Evolutionary conservation across 1,140 invertebrate species (phyloP).

Genomic region (Venturia canescens): DNA sequence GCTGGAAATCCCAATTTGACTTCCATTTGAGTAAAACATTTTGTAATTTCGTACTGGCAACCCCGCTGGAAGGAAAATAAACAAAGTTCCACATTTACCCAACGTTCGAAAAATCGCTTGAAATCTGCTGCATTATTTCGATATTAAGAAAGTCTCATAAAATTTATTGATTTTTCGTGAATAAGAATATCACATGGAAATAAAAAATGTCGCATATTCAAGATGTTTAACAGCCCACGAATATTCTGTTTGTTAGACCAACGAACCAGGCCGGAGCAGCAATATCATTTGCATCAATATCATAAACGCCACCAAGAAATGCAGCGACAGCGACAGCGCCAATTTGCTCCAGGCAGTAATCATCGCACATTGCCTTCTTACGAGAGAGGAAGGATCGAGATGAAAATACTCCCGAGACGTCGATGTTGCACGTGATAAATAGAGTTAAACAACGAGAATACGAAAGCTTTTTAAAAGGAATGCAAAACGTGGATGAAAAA

Average conservation of each 20-base stretch:
- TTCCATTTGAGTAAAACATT: no score
- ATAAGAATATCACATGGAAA: not conserved
- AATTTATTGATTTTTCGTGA: not conserved
- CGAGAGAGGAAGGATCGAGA: slow-evolving; percentile 62
- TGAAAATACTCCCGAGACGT: slow-evolving; percentile 64
- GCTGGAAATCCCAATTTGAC: no score
- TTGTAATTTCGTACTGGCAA: no score
- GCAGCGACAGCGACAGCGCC: slow-evolving; percentile 22
- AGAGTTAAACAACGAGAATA: not conserved
- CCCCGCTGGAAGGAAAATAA: no score
- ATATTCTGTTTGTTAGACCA: slow-evolving; percentile 62
- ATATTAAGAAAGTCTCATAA: not conserved
- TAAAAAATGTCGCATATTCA: not conserved
- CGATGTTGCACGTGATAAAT: slow-evolving; percentile 63
- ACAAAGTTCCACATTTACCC: no score
- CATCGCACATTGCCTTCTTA: slow-evolving; percentile 60
- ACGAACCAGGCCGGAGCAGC: slow-evolving; percentile 55
- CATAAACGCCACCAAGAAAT: slow-evolving; percentile 55
- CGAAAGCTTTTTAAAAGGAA: not conserved
- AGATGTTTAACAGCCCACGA: not conserved
- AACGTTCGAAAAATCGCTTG: no score
- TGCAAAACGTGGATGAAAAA: no score
- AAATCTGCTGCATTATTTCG: no score
- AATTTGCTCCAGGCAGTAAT: slow-evolving; percentile 5
- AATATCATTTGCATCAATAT: slow-evolving; percentile 57